phyloP scores from a whole-genome alignment of 1,140 invertebrate genomes.

The Apis dorsata region DNA sequence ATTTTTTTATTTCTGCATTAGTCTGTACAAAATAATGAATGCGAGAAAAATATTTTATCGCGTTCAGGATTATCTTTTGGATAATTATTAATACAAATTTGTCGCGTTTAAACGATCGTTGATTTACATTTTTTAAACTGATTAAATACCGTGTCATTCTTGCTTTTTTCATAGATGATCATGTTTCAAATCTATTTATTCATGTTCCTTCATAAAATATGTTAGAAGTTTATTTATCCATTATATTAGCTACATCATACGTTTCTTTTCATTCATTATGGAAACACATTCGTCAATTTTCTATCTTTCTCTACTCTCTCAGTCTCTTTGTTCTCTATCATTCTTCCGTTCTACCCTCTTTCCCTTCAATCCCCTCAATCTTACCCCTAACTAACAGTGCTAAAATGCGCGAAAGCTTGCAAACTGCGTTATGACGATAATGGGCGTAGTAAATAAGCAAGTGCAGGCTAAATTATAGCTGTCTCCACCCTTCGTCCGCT shows the following conservation, averaged over 20 bases:
- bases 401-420: conserved; percentile 30
- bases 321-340: background rate
- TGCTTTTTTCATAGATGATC: background rate
- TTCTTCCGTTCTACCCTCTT: background rate
- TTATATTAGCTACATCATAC: background rate
- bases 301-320: too few species aligned
- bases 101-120: background rate
- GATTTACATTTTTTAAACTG: conserved; percentile 27
- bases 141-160: conserved; percentile 2
- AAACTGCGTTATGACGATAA: conserved; percentile 46
- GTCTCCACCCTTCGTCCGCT: background rate
- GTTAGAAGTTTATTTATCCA: too few species aligned
- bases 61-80: background rate
- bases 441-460: conserved; percentile 49
- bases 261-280: background rate
- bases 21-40: conserved; percentile 14
- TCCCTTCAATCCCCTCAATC: too few species aligned
- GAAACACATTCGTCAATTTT: background rate
- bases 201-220: too few species aligned
- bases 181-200: too few species aligned
- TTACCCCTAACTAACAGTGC: background rate
- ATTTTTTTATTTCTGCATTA: conserved; percentile 28
- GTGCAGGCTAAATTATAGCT: conserved; percentile 44
- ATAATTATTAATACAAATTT: conserved; percentile 30
- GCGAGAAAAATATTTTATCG: conserved; percentile 21